Base-by-base conservation (phyloP, 2,797 vertebrate species). In the Danio albolineatus region DNA sequence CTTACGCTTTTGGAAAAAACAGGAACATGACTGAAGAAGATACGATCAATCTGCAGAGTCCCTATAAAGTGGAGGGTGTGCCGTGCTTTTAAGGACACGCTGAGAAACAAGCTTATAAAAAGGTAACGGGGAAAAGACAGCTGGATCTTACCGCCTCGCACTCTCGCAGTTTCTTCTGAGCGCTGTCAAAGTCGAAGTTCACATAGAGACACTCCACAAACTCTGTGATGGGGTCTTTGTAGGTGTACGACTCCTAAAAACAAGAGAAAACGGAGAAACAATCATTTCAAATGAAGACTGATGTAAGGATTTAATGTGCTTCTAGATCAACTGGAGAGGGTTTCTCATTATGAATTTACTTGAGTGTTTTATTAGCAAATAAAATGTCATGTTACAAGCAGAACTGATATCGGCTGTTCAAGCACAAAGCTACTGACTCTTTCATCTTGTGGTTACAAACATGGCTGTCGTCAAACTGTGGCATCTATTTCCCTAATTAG, bases 181-280 rank as follows among this genome's bases (percentile, higher is more conserved):
- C 97, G 2, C 97, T 94, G 91, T 99, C 97, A 13, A 99, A 99
- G 93, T 99, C 97, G 84, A 99, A 99, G 87, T 99, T 98, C 80
- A 99, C 97, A 0, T 98, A 98, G 14, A 98, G 93, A 76, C 97
- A 98, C 90, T 99, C 97, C 89, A 98, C 97, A 89, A 98, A 99
- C 88, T 98, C 97, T 4, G 97, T 99, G 84, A 99, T 98, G 65
- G 97, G 97, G 83, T 99, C 98, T 87, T 97, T 96, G 87, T 98
- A 99, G 0, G 97, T 99, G 85, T 99, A 98, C 1, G 97, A 99
- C 84, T 99, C 97, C 96, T 99, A 62, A 61, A 73, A 76, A 43
- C 12, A 38, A 43, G 13, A 79, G 16, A 38, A 13, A 71, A 56
- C 75, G 41, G n/a, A 53, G 43, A 76, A 41, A 51, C 39, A 0